Conservation (phyloP, 2,888 invertebrate genomes). For the Metallyticus violacea region DNA sequence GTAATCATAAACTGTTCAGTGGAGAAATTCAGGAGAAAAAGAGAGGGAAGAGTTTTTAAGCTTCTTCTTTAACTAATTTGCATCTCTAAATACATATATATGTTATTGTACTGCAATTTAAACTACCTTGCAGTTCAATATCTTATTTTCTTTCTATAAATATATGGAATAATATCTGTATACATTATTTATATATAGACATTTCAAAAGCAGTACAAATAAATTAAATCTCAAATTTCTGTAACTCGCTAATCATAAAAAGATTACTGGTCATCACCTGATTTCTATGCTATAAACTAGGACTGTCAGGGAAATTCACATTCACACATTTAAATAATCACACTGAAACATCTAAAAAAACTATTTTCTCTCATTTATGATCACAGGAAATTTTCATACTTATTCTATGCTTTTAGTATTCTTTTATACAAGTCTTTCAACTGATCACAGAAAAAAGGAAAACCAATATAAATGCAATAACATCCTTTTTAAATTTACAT, state of each 20-base stretch:
- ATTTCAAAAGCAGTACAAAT: slow-evolving; percentile 4
- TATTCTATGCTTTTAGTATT: background rate
- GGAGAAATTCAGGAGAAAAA: background rate
- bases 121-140: background rate
- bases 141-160: background rate
- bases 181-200: background rate
- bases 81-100: background rate
- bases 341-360: background rate
- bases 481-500: background rate
- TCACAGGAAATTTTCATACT: background rate
- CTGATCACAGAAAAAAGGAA: background rate
- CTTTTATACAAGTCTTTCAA: background rate
- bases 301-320: background rate
- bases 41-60: background rate
- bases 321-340: background rate
- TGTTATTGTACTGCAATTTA: background rate
- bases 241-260: background rate
- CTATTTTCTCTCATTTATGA: background rate
- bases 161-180: background rate
- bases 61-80: background rate
- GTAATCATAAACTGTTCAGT: background rate
- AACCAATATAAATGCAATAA: background rate
- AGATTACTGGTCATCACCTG: background rate
- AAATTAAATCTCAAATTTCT: slow-evolving; percentile 2
- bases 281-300: background rate